These are phyloP conservation scores for Stenurella melanura DNA, from an alignment of 2,888 invertebrate genomes.

Conservation along the genomic window DNA sequence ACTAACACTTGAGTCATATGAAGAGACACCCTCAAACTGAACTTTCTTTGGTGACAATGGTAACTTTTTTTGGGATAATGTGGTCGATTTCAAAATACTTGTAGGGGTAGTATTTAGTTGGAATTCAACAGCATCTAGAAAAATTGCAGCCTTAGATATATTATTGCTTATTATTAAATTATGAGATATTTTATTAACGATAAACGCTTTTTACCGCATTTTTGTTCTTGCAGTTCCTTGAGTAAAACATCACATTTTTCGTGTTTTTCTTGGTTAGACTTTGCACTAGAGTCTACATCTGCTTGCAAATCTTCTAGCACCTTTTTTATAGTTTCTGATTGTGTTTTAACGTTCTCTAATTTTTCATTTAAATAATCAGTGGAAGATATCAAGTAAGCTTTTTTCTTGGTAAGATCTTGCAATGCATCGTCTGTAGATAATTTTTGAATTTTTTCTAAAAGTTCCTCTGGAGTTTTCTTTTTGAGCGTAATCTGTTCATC, in stretches of 20 bases:
- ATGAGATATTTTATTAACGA: background rate
- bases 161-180: background rate
- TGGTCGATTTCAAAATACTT: constrained; percentile 41
- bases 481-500: constrained; percentile 18
- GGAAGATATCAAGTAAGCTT: constrained; percentile 24
- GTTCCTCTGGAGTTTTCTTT: background rate
- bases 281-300: background rate
- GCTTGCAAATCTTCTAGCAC: background rate
- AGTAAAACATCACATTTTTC: background rate
- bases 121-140: constrained; percentile 3
- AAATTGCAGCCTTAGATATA: background rate
- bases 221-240: background rate
- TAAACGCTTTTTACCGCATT: background rate
- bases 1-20: constrained; percentile 14
- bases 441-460: constrained; percentile 12
- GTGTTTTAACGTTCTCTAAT: constrained; percentile 4
- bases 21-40: constrained; percentile 30
- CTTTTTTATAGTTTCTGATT: background rate
- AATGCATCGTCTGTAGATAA: background rate
- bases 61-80: constrained; percentile 18
- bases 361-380: constrained; percentile 30
- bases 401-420: constrained; percentile 20
- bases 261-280: constrained; percentile 5
- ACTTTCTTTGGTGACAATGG: constrained; percentile 37
- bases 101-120: constrained; percentile 5